phyloP scores from a whole-genome alignment of 2,888 invertebrate species.

The Polia nebulosa region DNA sequence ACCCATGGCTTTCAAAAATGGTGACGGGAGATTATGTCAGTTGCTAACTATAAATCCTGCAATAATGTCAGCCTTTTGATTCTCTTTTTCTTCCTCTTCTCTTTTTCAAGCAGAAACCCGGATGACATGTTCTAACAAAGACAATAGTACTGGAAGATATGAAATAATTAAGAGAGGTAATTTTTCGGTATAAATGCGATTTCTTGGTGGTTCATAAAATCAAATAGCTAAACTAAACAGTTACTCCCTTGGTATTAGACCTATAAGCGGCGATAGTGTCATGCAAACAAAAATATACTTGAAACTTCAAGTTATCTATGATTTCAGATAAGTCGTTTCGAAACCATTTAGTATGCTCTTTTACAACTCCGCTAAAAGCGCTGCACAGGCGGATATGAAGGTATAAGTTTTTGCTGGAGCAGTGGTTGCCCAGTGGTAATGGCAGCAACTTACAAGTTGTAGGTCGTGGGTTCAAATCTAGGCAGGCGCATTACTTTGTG shows the following conservation, averaged over 20 bases:
- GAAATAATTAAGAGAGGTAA: not conserved
- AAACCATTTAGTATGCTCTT: no score
- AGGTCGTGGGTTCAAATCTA: no score
- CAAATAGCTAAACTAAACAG: not conserved
- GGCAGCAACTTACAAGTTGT: no score
- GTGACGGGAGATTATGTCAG: not conserved
- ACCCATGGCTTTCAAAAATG: conserved; percentile 2
- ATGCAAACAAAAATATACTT: not conserved
- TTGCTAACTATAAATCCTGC: not conserved
- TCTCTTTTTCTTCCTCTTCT: not conserved
- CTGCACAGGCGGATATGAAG: no score
- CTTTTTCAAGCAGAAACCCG: no score
- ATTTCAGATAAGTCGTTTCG: not conserved
- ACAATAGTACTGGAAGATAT: not conserved
- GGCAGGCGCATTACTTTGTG: no score
- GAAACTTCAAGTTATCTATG: not conserved
- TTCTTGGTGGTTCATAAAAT: not conserved
- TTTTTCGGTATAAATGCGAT: not conserved
- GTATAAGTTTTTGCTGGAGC: no score
- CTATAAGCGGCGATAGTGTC: not conserved
- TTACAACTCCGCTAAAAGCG: no score
- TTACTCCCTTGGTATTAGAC: not conserved
- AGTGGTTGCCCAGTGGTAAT: no score
- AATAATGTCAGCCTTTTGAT: not conserved
- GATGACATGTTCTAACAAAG: not conserved